Evolutionary conservation across 2,113 vertebrate species (phyloP).

Genomic region (Solenodon paradoxus): DNA sequence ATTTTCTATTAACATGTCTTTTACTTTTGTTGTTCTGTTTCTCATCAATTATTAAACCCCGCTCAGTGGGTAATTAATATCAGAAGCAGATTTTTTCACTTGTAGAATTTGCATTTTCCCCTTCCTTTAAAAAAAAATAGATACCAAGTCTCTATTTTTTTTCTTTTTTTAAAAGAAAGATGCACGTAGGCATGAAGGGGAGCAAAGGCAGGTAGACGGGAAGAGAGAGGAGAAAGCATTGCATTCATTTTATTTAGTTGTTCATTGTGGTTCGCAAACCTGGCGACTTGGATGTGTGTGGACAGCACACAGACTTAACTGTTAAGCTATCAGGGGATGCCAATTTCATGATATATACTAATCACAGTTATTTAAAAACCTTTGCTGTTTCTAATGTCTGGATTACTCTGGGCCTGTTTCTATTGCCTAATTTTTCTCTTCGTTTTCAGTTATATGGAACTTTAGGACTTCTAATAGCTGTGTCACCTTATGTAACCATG

Average conservation of each 20-base stretch:
- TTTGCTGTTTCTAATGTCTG: background rate
- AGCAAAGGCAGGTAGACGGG: too few species aligned
- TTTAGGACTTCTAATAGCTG: background rate
- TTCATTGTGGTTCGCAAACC: too few species aligned
- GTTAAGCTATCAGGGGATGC: background rate
- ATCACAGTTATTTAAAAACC: background rate
- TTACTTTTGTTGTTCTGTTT: background rate
- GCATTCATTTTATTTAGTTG: too few species aligned
- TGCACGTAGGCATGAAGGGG: too few species aligned
- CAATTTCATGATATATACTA: too few species aligned
- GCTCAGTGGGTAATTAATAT: background rate
- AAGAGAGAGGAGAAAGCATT: too few species aligned
- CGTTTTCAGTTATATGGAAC: background rate
- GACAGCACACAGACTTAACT: background rate
- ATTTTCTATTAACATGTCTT: background rate
- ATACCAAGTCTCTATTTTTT: background rate
- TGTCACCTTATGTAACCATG: background rate
- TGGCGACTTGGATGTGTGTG: background rate
- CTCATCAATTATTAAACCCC: background rate
- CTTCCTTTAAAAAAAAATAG: background rate
- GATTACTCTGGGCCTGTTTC: background rate
- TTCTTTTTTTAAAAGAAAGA: background rate
- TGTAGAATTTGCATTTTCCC: background rate
- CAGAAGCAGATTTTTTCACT: background rate
- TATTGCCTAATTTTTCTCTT: background rate